Evolutionary conservation across 2,797 vertebrate species (phyloP).

Genomic region (Gambusia yucatana): DNA sequence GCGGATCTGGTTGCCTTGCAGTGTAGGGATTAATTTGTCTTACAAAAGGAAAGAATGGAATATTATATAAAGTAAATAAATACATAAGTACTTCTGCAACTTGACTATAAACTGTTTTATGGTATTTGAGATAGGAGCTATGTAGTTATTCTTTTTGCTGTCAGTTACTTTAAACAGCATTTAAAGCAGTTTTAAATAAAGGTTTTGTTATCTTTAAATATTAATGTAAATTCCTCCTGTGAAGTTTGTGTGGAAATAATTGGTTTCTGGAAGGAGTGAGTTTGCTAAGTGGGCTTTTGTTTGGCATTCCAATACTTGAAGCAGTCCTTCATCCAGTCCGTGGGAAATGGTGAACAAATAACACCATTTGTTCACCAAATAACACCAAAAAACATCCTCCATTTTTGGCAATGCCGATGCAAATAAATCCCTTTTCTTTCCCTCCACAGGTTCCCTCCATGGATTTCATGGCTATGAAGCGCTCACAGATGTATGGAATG

Average conservation of each 20-base stretch:
- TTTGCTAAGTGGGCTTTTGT: conserved; percentile 52
- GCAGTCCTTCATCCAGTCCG: conserved; percentile 28
- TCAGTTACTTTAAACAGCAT: conserved; percentile 21
- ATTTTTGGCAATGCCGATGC: conserved; percentile 5
- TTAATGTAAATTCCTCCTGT: conserved; percentile 61
- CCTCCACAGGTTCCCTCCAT: conserved; percentile 88
- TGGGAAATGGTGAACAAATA: conserved; percentile 8
- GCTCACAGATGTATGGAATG: conserved; percentile 92
- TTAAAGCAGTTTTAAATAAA: neutral
- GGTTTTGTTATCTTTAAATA: conserved; percentile 57
- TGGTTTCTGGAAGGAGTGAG: conserved; percentile 42
- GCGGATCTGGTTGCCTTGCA: neutral
- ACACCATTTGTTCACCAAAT: too few relatives aligned
- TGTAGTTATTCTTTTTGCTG: conserved; percentile 38
- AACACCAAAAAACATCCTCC: too few relatives aligned
- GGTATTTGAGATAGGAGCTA: neutral
- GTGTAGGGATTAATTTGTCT: neutral
- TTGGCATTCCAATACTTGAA: conserved; percentile 42
- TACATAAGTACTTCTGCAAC: conserved; percentile 19
- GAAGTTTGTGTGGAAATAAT: conserved; percentile 61
- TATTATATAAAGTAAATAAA: neutral
- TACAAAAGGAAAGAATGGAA: neutral
- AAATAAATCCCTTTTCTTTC: conserved; percentile 21
- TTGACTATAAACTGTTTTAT: conserved; percentile 31
- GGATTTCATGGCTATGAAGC: conserved; percentile 96